Evolutionary conservation across 2,113 vertebrate species (phyloP).

Genomic region (Pseudopipra pipra): DNA sequence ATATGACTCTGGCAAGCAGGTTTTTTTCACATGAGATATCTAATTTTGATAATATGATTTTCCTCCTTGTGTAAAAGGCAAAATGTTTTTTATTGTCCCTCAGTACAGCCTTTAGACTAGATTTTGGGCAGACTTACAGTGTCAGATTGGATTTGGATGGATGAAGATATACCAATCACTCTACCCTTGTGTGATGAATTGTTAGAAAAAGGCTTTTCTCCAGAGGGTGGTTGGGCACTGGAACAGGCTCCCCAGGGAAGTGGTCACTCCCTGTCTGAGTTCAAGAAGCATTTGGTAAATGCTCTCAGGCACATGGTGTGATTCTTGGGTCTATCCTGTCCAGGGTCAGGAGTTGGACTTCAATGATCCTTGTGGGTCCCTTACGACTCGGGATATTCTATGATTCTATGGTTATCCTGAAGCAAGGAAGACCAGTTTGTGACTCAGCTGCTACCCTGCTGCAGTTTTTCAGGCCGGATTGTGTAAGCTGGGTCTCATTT

Average conservation of each 20-base stretch:
- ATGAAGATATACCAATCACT: background rate
- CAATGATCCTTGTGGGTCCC: rapidly evolving
- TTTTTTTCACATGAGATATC: background rate
- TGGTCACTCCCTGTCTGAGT: background rate
- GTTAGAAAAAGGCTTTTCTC: background rate
- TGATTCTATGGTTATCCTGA: background rate
- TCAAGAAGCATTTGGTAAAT: background rate
- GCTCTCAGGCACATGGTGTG: background rate
- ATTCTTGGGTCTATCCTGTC: background rate
- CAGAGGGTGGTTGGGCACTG: background rate
- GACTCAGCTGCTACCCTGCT: background rate
- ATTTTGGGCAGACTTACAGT: background rate
- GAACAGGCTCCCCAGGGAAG: background rate
- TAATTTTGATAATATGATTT: background rate
- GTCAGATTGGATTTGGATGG: background rate
- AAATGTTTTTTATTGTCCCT: background rate
- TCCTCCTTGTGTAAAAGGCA: background rate
- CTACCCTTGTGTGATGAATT: background rate
- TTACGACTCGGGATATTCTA: background rate
- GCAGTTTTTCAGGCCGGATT: background rate
- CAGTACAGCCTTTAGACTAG: background rate
- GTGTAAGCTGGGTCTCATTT: background rate
- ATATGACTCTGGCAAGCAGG: background rate
- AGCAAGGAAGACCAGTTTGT: background rate
- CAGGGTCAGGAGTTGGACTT: background rate